These are phyloP conservation scores for Rhagonycha lutea DNA, from an alignment of 2,888 invertebrate species.

Conservation along the genomic window DNA sequence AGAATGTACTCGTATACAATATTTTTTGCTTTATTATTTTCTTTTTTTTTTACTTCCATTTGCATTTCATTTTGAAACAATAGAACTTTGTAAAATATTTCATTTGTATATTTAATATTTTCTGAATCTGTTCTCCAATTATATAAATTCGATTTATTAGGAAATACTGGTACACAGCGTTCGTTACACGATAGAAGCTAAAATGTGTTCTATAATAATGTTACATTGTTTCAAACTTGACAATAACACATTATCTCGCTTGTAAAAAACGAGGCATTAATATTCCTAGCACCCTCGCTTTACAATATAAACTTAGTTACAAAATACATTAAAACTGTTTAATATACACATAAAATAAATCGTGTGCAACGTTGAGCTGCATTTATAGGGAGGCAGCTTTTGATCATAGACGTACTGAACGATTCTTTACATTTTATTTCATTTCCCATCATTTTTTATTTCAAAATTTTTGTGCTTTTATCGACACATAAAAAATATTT, in stretches of 20 bases:
- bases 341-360: conserved; percentile 51
- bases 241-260: conserved; percentile 43
- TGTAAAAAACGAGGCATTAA: conserved; percentile 45
- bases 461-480: neutral
- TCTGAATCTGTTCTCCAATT: conserved; percentile 1
- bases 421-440: neutral
- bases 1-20: neutral
- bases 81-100: neutral
- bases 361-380: conserved; percentile 44
- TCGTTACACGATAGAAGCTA: conserved; percentile 12
- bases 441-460: neutral
- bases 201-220: conserved; percentile 37
- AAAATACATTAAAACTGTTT: conserved; percentile 52
- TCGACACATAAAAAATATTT: neutral
- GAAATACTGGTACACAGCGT: neutral
- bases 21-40: neutral
- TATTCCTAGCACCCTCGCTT: conserved; percentile 49
- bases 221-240: conserved; percentile 44
- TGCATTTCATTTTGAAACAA: neutral
- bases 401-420: neutral
- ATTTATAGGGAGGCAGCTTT: conserved; percentile 32
- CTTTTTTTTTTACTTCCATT: neutral
- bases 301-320: conserved; percentile 52
- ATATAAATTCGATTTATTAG: conserved; percentile 1
- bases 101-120: neutral